Percentiles rank a stretch among this genome's conserved stretches.
phyloP scores from a whole-genome alignment of 2,113 vertebrate genomes.

The Craseonycteris thonglongyai region DNA sequence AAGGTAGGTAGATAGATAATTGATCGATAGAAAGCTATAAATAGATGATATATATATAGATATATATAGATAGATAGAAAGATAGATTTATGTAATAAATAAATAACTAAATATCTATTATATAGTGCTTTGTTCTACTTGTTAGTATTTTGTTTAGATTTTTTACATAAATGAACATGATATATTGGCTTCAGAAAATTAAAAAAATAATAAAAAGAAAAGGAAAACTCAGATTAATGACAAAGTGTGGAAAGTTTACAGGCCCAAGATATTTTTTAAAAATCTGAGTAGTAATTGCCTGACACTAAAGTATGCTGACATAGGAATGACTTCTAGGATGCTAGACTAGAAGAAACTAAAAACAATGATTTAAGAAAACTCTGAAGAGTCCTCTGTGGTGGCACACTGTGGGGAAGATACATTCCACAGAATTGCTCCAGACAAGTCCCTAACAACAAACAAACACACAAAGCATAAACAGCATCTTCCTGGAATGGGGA shows the following conservation, averaged over 20 bases:
- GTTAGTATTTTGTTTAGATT: not conserved
- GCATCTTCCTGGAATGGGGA: not conserved
- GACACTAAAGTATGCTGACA: not conserved
- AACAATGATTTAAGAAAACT: not conserved
- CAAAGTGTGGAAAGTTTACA: not conserved
- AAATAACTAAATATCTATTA: too few relatives aligned
- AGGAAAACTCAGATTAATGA: not conserved
- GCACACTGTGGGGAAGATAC: not conserved
- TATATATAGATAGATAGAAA: too few relatives aligned
- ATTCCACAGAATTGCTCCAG: not conserved
- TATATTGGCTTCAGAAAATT: not conserved
- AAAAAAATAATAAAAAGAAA: too few relatives aligned
- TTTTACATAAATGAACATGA: not conserved
- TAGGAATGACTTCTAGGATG: not conserved
- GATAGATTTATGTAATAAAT: not conserved
- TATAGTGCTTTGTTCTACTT: not conserved
- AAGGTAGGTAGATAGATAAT: not conserved
- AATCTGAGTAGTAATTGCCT: not conserved
- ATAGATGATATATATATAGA: too few relatives aligned
- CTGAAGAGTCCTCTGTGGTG: not conserved
- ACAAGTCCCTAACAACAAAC: not conserved
- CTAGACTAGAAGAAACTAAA: not conserved
- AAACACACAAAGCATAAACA: not conserved
- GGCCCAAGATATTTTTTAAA: not conserved
- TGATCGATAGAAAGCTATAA: too few relatives aligned